Evolutionary conservation across 2,113 vertebrate species (phyloP).

Genomic region (Willisornis vidua): DNA sequence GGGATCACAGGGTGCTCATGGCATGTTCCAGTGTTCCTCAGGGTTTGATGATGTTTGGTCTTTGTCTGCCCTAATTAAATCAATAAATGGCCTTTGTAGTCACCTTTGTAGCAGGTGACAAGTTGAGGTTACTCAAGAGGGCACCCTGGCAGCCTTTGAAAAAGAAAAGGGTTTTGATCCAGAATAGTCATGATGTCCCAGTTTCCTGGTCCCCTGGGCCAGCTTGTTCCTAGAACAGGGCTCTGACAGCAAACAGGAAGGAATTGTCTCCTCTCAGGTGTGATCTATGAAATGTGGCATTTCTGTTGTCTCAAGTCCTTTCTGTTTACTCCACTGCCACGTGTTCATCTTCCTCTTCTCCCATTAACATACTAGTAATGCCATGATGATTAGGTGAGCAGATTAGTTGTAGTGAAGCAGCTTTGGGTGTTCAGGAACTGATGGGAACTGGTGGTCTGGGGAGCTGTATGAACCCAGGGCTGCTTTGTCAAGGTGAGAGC

Average conservation of each 20-base stretch:
- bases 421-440: background rate
- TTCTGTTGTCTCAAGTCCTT: background rate
- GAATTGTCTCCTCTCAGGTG: background rate
- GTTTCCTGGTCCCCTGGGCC: constrained; percentile 33
- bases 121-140: background rate
- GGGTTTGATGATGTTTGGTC: background rate
- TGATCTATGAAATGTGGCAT: background rate
- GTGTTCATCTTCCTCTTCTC: background rate
- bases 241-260: background rate
- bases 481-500: background rate
- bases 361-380: background rate
- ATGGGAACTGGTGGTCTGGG: background rate
- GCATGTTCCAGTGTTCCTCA: background rate
- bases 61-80: background rate
- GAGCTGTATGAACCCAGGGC: background rate
- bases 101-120: constrained; percentile 30
- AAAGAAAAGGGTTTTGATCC: constrained; percentile 17
- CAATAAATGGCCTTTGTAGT: background rate
- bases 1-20: background rate
- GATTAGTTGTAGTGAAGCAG: background rate
- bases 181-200: constrained; percentile 31
- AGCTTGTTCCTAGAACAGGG: constrained; percentile 18
- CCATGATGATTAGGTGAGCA: background rate
- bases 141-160: constrained; percentile 3
- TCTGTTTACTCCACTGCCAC: constrained; percentile 8